phyloP scores from a whole-genome alignment of 2,888 invertebrate genomes.

The Lissocephala sabroskyi region DNA sequence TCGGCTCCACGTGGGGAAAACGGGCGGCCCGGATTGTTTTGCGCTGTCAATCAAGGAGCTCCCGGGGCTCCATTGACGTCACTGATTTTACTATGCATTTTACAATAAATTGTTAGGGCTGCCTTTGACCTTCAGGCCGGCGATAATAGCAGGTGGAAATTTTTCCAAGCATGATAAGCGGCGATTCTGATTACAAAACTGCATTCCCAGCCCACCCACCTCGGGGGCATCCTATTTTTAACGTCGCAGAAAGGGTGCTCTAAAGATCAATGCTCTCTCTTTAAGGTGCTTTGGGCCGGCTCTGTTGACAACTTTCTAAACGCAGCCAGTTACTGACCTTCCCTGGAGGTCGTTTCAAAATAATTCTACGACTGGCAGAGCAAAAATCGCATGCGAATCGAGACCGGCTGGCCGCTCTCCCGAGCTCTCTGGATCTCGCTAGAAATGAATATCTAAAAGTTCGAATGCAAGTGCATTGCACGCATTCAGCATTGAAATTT shows the following conservation, averaged over 20 bases:
- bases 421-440: neutral
- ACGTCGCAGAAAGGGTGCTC: no score
- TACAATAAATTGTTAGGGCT: constrained; percentile 21
- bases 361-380: no score
- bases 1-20: no score
- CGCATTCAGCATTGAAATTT: constrained; percentile 47
- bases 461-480: constrained; percentile 37
- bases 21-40: no score
- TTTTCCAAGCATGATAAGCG: neutral
- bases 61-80: constrained; percentile 30
- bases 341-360: constrained; percentile 9
- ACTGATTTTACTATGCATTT: constrained; percentile 8
- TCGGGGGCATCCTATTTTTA: no score
- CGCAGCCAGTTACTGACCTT: neutral
- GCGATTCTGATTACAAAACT: no score
- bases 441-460: neutral
- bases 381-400: no score
- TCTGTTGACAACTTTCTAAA: no score
- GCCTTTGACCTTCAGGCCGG: constrained; percentile 8
- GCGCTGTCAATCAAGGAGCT: constrained; percentile 19
- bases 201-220: no score
- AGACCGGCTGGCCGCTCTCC: constrained; percentile 6
- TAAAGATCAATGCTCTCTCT: no score
- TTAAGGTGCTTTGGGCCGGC: no score
- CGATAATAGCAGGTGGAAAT: neutral